Evolutionary conservation across 2,888 invertebrate species (phyloP), one percentile per base, ranked within the genome.

Genomic region (Lepidocyrtoides sp.): DNA sequence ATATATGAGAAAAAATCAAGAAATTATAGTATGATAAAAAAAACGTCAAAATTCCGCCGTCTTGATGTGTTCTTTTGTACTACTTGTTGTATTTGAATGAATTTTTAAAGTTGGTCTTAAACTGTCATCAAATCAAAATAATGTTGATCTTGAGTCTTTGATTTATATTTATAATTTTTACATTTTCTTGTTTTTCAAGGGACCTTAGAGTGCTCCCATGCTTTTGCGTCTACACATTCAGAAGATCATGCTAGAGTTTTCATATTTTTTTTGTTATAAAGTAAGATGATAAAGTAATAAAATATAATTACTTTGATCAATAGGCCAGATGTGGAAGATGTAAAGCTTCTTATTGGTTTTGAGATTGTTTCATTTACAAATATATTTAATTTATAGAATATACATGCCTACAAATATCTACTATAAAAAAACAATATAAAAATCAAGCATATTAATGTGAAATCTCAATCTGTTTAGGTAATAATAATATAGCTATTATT

Each of bases 61-160:
- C 87, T 79, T 79, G 66, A 87, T 87, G 87, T 87, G 87, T 87
- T 87, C 87, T 87, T 87, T 87, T 87, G 87, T 87, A 87, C 87
- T 44, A 86, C 79, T 79, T 87, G 86, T 86, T 86, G 77, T 86
- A 86, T 86, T 86, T 72, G 87, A 87, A 87, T 81, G 87, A 87
- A 79, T 87, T 86, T 79, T 79, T 63, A 86, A 77, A 77, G 86
- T 77, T 86, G 86, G 63, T 72, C 69, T 69, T 41, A 69, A 75
- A 75, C 75, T 75, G 26, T 75, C 75, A 23, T 75, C 75, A 41
- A 69, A 66, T 23, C 8, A n/a, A 36, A 66, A 36, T 32, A 36
- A 36, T 36, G 32, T 17, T 63, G 32, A 32, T 63, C 29, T 44
- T 48, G 26, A 14, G 75, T 75, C 75, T 75, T 75, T 48, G 44